These are phyloP conservation scores for Diadumene lineata DNA, from an alignment of 92 coral and sea anemone species.

Conservation along the genomic window DNA sequence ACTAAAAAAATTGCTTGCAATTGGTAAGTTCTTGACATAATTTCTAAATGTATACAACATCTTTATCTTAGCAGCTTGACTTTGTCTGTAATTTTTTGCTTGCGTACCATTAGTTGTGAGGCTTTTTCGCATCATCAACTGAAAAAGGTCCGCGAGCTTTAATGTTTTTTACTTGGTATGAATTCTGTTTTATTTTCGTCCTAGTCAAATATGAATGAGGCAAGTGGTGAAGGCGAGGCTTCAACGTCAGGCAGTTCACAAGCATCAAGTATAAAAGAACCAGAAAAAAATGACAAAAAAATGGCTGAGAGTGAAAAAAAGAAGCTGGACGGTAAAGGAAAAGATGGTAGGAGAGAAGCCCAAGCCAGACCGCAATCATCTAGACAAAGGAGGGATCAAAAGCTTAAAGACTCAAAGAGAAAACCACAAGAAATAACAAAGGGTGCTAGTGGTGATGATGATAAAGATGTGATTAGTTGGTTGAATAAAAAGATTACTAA, in stretches of 20 bases:
- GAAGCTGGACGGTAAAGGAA: neutral
- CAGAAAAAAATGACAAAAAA: neutral
- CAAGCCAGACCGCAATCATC: neutral
- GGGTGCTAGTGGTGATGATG: neutral
- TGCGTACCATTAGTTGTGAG: too few species aligned
- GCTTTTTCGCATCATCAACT: too few species aligned
- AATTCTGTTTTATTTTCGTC: neutral
- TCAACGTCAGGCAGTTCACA: neutral
- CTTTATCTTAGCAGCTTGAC: too few species aligned
- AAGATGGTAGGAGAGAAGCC: neutral
- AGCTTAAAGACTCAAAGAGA: neutral
- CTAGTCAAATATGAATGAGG: neutral
- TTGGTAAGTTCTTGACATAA: too few species aligned
- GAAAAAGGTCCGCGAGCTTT: too few species aligned
- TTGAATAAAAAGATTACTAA: constrained; percentile 25
- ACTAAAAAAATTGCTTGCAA: too few species aligned
- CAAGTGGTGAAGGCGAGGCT: neutral
- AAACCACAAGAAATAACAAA: neutral
- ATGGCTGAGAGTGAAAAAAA: neutral
- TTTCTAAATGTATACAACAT: too few species aligned
- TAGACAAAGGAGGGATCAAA: constrained; percentile 11
- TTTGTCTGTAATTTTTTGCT: too few species aligned
- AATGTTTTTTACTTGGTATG: too few species aligned
- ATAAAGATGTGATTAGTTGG: constrained; percentile 29
- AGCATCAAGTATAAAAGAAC: too few species aligned